Evolutionary conservation across 2,113 vertebrate genomes (phyloP), one percentile per base, ranked within the genome.

Genomic region (Cairina moschata): DNA sequence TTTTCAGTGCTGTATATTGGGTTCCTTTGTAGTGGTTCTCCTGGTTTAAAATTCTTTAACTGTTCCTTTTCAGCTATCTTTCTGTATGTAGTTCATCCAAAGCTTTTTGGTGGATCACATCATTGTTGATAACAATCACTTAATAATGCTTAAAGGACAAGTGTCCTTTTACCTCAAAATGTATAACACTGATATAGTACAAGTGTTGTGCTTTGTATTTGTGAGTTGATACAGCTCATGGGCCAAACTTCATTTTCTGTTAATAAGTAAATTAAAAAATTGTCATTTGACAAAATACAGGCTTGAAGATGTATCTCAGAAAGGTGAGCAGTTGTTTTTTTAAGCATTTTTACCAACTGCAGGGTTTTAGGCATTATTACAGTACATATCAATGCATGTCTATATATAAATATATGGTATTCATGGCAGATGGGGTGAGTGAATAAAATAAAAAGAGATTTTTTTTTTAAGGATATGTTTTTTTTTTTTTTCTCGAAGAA

Each of bases 161-260:
- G 3, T 21, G 66, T 77, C 17, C 10, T 80, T 65, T 80, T 21
- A 48, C 40, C 46, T 66, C 48, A 78, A 56, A 67, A 72, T 17
- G 8, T 2, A 0, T 77, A 50, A 59, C 16, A 6, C 17, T 63
- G 11, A 60, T 83, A 25, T 0, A 67, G 31, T 8, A 25, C 25
- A 50, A 52, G 5, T 13, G 4, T 52, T 58, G 11, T 56, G 20
- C n/a, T 62, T 59, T 73, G 18, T 8, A 40, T 78, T 59, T 74
- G 2, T 50, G 26, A 44, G 28, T 9, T 86, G 36, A 11, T 58
- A 16, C 1, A 21, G 4, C 28, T 62, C 22, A 6, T 32, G 34
- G 42, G 32, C 59, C 71, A 65, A 59, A 55, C 21, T 16, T 11
- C 0, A 5, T 55, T 87, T 83, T 69, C 21, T 83, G 46, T 48